A percentile compares a stretch with the other conserved stretches of the same genome.
Evolutionary conservation across 2,113 vertebrate genomes (phyloP).

Genomic region (Poicephalus gulielmi): DNA sequence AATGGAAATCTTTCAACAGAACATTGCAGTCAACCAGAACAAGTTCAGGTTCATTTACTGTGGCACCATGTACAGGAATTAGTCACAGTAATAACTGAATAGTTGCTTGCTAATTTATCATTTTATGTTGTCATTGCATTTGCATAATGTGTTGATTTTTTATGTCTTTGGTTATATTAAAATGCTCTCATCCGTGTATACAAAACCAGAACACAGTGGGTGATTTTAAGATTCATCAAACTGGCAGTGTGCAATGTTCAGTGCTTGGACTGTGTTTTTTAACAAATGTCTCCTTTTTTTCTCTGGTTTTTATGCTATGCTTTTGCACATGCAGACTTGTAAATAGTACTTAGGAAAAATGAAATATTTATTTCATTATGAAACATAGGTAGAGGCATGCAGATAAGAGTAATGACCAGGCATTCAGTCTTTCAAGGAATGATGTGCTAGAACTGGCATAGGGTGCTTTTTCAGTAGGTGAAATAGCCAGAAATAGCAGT

Average conservation of each 20-base stretch:
- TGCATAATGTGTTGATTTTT: constrained; percentile 64
- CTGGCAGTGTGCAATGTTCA: neutral
- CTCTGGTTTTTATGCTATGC: neutral
- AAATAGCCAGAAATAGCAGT: neutral
- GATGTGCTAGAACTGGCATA: neutral
- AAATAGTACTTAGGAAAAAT: neutral
- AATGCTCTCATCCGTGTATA: constrained; percentile 18
- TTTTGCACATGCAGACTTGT: neutral
- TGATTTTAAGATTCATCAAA: constrained; percentile 30
- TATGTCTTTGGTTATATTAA: constrained; percentile 50
- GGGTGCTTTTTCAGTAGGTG: neutral
- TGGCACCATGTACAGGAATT: constrained; percentile 74
- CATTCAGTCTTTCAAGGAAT: neutral
- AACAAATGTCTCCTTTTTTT: neutral
- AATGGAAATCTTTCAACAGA: constrained; percentile 75
- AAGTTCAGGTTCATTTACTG: constrained; percentile 78
- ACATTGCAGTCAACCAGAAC: constrained; percentile 75
- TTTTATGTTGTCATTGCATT: constrained; percentile 75
- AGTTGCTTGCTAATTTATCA: constrained; percentile 76
- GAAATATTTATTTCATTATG: neutral
- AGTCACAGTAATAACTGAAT: constrained; percentile 79
- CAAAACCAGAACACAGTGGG: neutral
- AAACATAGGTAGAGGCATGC: neutral
- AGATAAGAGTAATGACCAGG: neutral
- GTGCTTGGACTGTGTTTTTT: neutral